These are phyloP conservation scores for Holothuria glaberrima DNA, from an alignment of 35 echinoderm and acorn worm species.

Conservation along the genomic window DNA sequence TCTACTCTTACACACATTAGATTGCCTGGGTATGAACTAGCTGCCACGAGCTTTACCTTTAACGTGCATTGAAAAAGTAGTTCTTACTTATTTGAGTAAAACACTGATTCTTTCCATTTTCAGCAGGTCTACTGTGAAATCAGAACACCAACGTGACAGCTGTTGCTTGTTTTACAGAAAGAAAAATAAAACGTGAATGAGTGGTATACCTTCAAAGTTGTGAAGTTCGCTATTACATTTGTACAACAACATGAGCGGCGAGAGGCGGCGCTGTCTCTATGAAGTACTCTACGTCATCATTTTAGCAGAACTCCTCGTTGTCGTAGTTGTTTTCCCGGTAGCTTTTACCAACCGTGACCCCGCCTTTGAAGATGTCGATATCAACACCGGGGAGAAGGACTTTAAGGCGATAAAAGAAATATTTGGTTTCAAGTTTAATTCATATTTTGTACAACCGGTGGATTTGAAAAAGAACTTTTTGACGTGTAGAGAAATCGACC, in stretches of 20 bases:
- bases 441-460: neutral
- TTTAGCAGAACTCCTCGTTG: neutral
- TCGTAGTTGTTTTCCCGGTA: slow-evolving; percentile 22
- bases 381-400: neutral
- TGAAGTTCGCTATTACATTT: too few relatives aligned
- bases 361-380: neutral
- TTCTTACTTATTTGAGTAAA: too few relatives aligned
- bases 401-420: neutral
- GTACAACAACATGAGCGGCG: slow-evolving; percentile 4
- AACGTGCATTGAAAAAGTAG: too few relatives aligned
- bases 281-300: slow-evolving; percentile 38
- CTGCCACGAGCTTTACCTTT: too few relatives aligned
- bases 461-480: neutral
- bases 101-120: too few relatives aligned
- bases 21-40: too few relatives aligned
- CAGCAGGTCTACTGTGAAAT: too few relatives aligned
- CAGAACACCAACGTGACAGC: too few relatives aligned
- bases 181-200: too few relatives aligned
- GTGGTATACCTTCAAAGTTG: too few relatives aligned
- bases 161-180: too few relatives aligned
- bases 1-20: too few relatives aligned
- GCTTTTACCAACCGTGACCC: neutral
- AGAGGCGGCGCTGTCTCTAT: neutral
- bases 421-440: neutral
- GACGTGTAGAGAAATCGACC: slow-evolving; percentile 61